These are phyloP conservation scores for Climacteris rufus DNA, from an alignment of 2,113 vertebrate genomes.

Conservation along the genomic window DNA sequence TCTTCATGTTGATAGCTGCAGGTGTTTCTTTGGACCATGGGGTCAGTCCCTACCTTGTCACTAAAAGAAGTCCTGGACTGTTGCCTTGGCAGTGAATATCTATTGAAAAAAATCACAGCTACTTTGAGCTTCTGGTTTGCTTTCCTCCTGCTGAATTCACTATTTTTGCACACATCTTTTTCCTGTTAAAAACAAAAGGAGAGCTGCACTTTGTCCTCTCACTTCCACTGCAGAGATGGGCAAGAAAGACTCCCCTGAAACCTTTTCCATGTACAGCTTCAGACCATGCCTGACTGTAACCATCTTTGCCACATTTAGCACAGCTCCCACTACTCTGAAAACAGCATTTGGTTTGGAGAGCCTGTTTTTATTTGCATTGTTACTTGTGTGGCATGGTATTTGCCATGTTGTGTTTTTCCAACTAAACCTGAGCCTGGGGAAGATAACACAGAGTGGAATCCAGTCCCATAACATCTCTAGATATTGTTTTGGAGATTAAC, in stretches of 20 bases:
- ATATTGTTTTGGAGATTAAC: neutral
- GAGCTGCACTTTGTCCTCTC: neutral
- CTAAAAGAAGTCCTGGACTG: neutral
- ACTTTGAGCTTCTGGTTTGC: neutral
- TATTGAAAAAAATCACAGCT: neutral
- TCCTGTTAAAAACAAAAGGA: neutral
- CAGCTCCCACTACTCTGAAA: neutral
- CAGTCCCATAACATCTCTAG: neutral
- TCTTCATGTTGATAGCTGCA: neutral
- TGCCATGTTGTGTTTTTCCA: neutral
- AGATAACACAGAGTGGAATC: neutral
- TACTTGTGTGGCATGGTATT: neutral
- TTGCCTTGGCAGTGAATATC: neutral
- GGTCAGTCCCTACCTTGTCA: neutral
- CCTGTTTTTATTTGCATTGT: neutral
- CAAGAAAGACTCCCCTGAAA: neutral
- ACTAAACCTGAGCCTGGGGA: slow-evolving; percentile 20
- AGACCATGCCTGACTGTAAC: neutral
- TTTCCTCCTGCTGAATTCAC: neutral
- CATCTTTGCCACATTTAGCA: neutral
- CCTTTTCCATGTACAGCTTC: neutral
- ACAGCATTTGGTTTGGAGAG: neutral
- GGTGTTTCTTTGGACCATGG: neutral
- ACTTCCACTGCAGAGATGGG: neutral
- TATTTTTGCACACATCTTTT: neutral